Conservation (phyloP, 2,113 vertebrate genomes). For the Dolichallabes microphthalmus region DNA sequence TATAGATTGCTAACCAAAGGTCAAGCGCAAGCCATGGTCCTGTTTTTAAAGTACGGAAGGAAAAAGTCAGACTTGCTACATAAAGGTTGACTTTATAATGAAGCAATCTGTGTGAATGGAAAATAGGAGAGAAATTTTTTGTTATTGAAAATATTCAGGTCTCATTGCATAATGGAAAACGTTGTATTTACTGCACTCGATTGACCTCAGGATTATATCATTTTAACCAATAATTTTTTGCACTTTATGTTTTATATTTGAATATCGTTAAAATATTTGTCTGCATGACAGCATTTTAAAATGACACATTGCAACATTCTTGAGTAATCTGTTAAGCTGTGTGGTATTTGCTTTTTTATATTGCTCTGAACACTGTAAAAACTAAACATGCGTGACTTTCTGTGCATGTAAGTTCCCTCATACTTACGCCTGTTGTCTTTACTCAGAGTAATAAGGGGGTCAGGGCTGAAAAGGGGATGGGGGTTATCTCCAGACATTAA, state of each 20-base stretch:
- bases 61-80: not conserved
- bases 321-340: not conserved
- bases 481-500: conserved; percentile 47
- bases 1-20: conserved; percentile 3
- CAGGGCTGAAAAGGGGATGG: conserved; percentile 19
- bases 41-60: not conserved
- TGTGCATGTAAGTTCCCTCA: conserved; percentile 6
- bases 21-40: not conserved
- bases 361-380: not conserved
- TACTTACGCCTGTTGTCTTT: conserved; percentile 19
- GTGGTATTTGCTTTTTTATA: not conserved
- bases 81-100: not conserved
- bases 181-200: not conserved
- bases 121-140: not conserved
- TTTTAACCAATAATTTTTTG: too few species aligned
- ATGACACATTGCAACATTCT: too few species aligned
- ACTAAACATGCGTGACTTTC: not conserved
- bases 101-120: not conserved
- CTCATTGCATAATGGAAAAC: not conserved
- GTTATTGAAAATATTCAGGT: too few species aligned
- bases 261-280: not conserved
- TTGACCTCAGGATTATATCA: not conserved
- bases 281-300: not conserved
- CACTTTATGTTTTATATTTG: too few species aligned
- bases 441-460: conserved; percentile 22